These are phyloP conservation scores for Morus bassanus DNA, from an alignment of 2,797 vertebrate species.

Conservation along the genomic window DNA sequence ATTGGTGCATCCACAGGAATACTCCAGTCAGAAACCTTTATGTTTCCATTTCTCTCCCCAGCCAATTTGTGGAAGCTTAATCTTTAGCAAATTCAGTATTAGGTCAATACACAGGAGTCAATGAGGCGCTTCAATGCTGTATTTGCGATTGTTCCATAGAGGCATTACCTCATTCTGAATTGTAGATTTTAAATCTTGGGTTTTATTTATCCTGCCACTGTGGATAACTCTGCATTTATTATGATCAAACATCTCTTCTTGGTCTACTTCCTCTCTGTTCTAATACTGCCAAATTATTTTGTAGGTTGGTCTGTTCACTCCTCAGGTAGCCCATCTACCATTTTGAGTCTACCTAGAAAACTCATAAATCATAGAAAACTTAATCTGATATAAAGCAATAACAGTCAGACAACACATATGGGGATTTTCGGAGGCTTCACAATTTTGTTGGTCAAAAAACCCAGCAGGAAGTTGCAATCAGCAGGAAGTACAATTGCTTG, in stretches of 20 bases:
- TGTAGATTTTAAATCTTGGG: background rate
- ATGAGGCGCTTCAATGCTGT: background rate
- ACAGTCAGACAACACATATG: background rate
- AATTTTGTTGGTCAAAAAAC: conserved; percentile 3
- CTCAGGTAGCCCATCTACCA: background rate
- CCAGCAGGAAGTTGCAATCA: background rate
- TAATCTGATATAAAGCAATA: background rate
- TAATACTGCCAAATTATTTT: background rate
- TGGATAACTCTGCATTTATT: background rate
- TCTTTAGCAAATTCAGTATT: conserved; percentile 38
- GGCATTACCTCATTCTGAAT: background rate
- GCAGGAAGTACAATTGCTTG: conserved; percentile 18
- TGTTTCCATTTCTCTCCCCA: background rate
- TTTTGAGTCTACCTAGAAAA: background rate
- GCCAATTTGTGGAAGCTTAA: background rate
- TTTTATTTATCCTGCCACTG: background rate
- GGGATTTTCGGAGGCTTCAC: background rate
- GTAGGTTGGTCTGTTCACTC: background rate
- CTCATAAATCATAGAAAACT: background rate
- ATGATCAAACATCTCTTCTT: background rate
- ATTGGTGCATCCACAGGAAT: background rate
- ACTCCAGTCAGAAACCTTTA: background rate
- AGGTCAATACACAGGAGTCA: conserved; percentile 21
- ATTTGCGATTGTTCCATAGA: background rate
- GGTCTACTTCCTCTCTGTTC: background rate